Evolutionary conservation across 2,797 vertebrate genomes (phyloP).

Genomic region (Catostomus latipinnis): DNA sequence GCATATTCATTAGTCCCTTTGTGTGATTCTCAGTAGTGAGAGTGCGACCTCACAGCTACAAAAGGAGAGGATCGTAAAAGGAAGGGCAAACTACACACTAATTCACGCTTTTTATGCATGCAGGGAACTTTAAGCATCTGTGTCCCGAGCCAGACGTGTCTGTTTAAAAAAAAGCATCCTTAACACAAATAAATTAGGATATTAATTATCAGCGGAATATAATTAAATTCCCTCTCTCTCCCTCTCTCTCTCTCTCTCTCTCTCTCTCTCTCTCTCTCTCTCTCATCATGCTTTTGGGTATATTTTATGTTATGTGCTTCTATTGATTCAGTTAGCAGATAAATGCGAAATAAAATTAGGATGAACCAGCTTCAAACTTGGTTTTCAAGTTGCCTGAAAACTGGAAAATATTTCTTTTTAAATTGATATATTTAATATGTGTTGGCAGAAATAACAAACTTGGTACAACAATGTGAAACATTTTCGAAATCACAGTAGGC

Average conservation of each 20-base stretch:
- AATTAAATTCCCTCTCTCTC: too few relatives aligned
- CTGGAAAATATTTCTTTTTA: not conserved
- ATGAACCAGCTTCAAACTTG: not conserved
- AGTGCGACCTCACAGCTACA: conserved; percentile 61
- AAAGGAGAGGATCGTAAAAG: conserved; percentile 45
- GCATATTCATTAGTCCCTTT: conserved; percentile 70
- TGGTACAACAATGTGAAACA: not conserved
- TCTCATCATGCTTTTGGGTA: not conserved
- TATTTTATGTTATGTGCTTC: not conserved
- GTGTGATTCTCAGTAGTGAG: conserved; percentile 59
- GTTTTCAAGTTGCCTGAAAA: not conserved
- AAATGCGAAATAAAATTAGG: not conserved
- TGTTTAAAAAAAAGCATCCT: not conserved
- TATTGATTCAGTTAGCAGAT: not conserved
- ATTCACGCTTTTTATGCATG: conserved; percentile 42
- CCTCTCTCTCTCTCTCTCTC: too few relatives aligned
- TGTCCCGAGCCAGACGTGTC: not conserved
- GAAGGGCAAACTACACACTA: conserved; percentile 47
- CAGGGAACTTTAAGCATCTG: conserved; percentile 44
- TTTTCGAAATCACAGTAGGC: not conserved
- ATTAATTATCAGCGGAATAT: too few relatives aligned
- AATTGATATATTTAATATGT: not conserved
- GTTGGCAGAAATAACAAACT: not conserved
- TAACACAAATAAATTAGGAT: not conserved
- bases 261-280: too few relatives aligned